Evolutionary conservation across 2,797 vertebrate species (phyloP).

Genomic region (Smutsia temminckii): DNA sequence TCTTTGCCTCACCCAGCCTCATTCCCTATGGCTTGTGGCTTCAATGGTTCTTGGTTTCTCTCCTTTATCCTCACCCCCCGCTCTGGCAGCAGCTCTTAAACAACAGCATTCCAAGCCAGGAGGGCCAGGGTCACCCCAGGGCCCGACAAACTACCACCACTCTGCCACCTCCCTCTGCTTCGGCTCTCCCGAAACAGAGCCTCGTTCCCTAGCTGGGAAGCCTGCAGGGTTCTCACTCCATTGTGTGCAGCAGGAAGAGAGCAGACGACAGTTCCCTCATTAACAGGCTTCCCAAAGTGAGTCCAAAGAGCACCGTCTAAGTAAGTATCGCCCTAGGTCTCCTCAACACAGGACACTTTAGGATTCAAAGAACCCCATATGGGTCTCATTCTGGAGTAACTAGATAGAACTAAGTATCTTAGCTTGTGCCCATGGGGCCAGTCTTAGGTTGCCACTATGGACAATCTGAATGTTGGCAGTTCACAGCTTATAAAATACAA

Average conservation of each 20-base stretch:
- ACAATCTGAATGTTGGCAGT: not conserved
- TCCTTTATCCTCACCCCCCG: constrained; percentile 31
- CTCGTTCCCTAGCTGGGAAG: not conserved
- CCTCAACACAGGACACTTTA: not conserved
- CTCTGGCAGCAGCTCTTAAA: constrained; percentile 66
- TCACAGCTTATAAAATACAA: not conserved
- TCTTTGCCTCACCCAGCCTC: constrained; percentile 60
- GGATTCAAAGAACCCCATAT: not conserved
- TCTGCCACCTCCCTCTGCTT: not conserved
- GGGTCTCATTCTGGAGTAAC: not conserved
- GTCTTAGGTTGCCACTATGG: not conserved
- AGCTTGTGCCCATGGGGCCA: not conserved
- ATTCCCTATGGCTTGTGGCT: constrained; percentile 68
- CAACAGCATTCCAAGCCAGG: constrained; percentile 47
- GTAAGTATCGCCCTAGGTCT: not conserved
- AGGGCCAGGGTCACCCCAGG: constrained; percentile 73
- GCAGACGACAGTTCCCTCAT: not conserved
- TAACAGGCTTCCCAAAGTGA: not conserved
- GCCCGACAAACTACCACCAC: not conserved
- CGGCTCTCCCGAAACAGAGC: not conserved
- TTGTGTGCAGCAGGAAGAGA: not conserved
- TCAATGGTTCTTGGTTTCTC: constrained; percentile 79
- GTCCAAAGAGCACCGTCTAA: not conserved
- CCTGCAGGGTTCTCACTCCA: not conserved
- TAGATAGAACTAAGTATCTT: not conserved